Conservation (phyloP, 2,797 vertebrate genomes). For the Etheostoma nigrum region DNA sequence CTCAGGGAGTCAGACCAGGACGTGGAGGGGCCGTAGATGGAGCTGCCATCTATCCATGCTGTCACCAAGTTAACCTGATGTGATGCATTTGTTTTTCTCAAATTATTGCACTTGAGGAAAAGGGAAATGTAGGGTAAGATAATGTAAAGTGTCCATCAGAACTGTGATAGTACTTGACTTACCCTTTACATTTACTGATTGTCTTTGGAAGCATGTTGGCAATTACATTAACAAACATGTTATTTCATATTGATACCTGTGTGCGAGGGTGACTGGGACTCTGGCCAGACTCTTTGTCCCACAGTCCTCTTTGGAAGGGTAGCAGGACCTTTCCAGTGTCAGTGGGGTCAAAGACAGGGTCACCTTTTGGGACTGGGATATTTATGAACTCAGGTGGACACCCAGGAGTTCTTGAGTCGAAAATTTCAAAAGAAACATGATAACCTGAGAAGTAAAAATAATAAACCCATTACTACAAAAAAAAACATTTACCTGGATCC, state of each 20-base stretch:
- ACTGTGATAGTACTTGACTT: not conserved
- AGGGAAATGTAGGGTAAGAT: not conserved
- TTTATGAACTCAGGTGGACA: slow-evolving; percentile 96
- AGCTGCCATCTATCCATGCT: slow-evolving; percentile 96
- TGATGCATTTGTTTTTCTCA: slow-evolving; percentile 8
- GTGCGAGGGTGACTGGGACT: slow-evolving; percentile 94
- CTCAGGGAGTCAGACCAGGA: slow-evolving; percentile 94
- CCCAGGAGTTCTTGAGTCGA: slow-evolving; percentile 85
- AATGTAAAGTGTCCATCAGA: not conserved
- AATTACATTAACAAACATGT: not conserved
- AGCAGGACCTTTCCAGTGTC: slow-evolving; percentile 85
- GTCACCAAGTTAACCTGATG: slow-evolving; percentile 91
- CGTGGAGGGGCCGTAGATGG: slow-evolving; percentile 93
- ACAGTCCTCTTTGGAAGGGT: slow-evolving; percentile 90
- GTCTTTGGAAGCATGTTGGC: not conserved
- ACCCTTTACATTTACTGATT: not conserved
- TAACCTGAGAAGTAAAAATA: slow-evolving; percentile 83
- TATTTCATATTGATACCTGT: slow-evolving; percentile 78
- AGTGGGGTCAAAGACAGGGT: slow-evolving; percentile 87
- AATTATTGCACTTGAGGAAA: not conserved
- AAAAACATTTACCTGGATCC: not conserved
- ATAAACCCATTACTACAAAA: not conserved
- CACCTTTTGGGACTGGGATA: slow-evolving; percentile 88
- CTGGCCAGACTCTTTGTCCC: slow-evolving; percentile 89
- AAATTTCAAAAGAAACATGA: slow-evolving; percentile 90